Percentiles rank a stretch among this genome's conserved stretches.
Evolutionary conservation across 2,113 vertebrate genomes (phyloP).

Genomic region (Caretta caretta): DNA sequence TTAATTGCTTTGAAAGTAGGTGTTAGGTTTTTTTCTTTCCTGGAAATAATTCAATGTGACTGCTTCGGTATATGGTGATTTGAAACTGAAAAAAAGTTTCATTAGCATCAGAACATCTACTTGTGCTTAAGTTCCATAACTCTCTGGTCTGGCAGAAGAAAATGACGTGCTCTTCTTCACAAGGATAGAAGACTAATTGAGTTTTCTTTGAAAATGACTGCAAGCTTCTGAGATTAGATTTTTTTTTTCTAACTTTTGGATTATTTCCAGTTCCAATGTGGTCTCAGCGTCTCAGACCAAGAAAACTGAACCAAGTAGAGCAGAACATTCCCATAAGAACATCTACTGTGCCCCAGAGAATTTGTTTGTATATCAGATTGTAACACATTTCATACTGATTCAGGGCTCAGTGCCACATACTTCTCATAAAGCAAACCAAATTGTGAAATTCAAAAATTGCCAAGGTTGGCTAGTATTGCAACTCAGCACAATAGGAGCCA

Average conservation of each 20-base stretch:
- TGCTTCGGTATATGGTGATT: not conserved
- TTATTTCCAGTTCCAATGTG: constrained; percentile 48
- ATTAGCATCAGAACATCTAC: not conserved
- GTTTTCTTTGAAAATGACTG: constrained; percentile 53
- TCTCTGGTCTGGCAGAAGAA: constrained; percentile 45
- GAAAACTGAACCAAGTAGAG: constrained; percentile 53
- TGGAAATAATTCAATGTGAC: not conserved
- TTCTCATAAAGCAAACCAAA: constrained; percentile 47
- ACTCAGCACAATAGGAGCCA: not conserved
- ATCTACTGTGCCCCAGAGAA: constrained; percentile 41
- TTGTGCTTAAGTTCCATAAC: constrained; percentile 33
- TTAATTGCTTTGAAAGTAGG: not conserved
- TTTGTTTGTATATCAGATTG: constrained; percentile 70
- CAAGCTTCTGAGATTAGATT: constrained; percentile 25
- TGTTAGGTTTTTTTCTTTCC: not conserved
- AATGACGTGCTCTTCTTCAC: constrained; percentile 42
- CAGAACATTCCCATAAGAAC: constrained; percentile 62
- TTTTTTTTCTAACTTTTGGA: constrained; percentile 50
- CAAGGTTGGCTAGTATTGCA: constrained; percentile 22
- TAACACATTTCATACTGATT: constrained; percentile 56
- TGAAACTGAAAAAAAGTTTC: constrained; percentile 38
- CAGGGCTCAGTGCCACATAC: not conserved
- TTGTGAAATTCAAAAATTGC: constrained; percentile 30
- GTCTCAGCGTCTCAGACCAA: constrained; percentile 49
- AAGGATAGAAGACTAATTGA: constrained; percentile 64